phyloP scores from a whole-genome alignment of 1,140 invertebrate genomes.

The Ceratoteleas bidentatus region DNA sequence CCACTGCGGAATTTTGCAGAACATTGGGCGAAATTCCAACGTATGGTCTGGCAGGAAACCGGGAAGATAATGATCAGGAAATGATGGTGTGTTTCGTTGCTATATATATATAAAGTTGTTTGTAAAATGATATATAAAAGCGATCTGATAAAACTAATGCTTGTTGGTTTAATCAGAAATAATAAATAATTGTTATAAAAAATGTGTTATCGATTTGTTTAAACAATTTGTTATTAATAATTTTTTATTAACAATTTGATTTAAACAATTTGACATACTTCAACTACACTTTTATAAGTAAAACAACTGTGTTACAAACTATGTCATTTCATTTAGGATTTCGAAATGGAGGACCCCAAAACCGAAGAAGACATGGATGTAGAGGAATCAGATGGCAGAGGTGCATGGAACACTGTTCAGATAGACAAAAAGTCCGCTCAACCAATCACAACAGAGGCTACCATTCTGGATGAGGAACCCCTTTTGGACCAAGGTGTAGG shows the following conservation, averaged over 20 bases:
- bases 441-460: constrained; percentile 83
- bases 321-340: constrained; percentile 83
- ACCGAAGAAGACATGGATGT: constrained; percentile 80
- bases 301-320: no score
- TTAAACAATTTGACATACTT: no score
- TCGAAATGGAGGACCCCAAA: constrained; percentile 83
- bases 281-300: no score
- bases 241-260: no score
- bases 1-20: constrained; percentile 98
- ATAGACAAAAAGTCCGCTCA: constrained; percentile 79
- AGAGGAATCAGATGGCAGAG: constrained; percentile 82
- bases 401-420: constrained; percentile 88
- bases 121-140: no score
- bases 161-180: no score
- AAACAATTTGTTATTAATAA: no score
- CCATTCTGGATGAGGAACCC: constrained; percentile 96
- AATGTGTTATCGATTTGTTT: no score
- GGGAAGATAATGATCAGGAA: constrained; percentile 91
- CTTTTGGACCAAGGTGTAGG: constrained; percentile 95
- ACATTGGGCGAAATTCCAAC: constrained; percentile 97
- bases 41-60: constrained; percentile 93
- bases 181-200: no score
- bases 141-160: no score
- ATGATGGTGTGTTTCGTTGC: constrained; percentile 85
- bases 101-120: no score